These are phyloP conservation scores for Subacronicta megacephala DNA, from an alignment of 2,888 invertebrate species.

Conservation along the genomic window DNA sequence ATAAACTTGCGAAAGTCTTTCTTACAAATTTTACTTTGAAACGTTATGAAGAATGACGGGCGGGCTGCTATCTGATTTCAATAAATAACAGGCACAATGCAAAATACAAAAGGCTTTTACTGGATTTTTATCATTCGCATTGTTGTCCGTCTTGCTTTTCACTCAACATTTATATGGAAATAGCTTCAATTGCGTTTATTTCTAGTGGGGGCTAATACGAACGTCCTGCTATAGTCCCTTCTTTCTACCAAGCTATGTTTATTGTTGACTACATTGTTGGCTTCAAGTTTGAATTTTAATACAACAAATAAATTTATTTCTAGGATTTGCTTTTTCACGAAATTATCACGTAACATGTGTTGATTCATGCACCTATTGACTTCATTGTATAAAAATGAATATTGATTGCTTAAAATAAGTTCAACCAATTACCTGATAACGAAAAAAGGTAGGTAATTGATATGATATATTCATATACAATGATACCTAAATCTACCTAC, in stretches of 20 bases:
- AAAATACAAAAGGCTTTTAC: constrained; percentile 39
- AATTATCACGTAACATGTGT: too few species aligned
- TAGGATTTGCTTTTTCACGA: background rate
- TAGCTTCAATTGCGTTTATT: constrained; percentile 28
- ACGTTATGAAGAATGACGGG: constrained; percentile 50
- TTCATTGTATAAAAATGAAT: too few species aligned
- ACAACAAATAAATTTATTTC: background rate
- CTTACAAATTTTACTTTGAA: constrained; percentile 22
- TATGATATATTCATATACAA: too few species aligned
- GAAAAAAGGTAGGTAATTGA: too few species aligned
- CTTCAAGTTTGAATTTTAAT: background rate
- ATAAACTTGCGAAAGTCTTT: constrained; percentile 37
- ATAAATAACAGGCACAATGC: constrained; percentile 48
- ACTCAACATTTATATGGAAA: constrained; percentile 17
- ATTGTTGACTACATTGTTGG: background rate
- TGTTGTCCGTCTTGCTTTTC: constrained; percentile 19
- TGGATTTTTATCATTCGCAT: constrained; percentile 40
- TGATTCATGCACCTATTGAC: too few species aligned
- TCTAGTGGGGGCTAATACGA: constrained; percentile 21
- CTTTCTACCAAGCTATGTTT: constrained; percentile 9
- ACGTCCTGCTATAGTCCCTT: constrained; percentile 7
- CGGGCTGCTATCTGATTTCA: constrained; percentile 48
- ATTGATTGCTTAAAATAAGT: too few species aligned
- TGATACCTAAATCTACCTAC: too few species aligned
- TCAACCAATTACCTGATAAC: too few species aligned